phyloP scores from a whole-genome alignment of 2,113 vertebrate species.

The Artemisiospiza belli region DNA sequence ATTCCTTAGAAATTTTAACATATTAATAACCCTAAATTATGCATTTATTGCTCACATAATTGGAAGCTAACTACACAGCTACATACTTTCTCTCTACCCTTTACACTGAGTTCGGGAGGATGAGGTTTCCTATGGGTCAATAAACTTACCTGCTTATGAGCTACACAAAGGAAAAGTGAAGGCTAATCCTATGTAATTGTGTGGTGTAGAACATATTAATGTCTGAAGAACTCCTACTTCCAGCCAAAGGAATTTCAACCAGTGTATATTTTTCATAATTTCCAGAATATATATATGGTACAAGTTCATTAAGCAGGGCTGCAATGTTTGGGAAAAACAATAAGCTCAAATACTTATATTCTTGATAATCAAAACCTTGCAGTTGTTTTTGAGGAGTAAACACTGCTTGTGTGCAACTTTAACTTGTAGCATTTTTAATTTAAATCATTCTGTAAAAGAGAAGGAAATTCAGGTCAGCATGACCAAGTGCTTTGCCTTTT shows the following conservation, averaged over 20 bases:
- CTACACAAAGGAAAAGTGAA: not conserved
- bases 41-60: constrained; percentile 63
- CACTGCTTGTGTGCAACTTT: not conserved
- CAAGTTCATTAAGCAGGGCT: not conserved
- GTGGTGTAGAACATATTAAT: not conserved
- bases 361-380: not conserved
- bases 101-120: not conserved
- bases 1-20: constrained; percentile 67
- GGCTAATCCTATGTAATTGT: not conserved
- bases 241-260: not conserved
- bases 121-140: not conserved
- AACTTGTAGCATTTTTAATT: not conserved
- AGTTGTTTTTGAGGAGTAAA: not conserved
- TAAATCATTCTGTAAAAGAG: not conserved
- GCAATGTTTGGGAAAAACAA: not conserved
- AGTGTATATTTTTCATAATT: not conserved
- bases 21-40: constrained; percentile 72
- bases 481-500: not conserved
- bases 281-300: not conserved
- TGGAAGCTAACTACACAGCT: constrained; percentile 65
- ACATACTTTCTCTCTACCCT: not conserved
- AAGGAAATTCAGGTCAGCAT: not conserved
- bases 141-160: not conserved
- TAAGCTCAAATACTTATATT: not conserved
- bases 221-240: not conserved